These are phyloP conservation scores for Chaenocephalus aceratus DNA, from an alignment of 2,113 vertebrate species.

Conservation along the genomic window DNA sequence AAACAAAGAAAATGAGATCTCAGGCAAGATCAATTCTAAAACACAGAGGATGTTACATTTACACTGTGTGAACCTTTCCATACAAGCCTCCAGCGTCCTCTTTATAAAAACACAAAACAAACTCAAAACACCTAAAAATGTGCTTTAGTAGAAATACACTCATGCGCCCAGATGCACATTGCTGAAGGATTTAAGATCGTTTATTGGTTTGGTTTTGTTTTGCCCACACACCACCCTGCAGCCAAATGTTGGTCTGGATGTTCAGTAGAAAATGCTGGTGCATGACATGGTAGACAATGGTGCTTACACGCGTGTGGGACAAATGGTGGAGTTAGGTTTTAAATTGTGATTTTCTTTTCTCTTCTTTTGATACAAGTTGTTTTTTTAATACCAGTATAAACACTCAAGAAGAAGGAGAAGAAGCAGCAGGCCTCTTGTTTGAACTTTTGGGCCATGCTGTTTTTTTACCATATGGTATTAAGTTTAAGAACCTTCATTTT, in stretches of 20 bases:
- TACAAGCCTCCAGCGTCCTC: background rate
- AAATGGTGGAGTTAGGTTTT: slow-evolving; percentile 3
- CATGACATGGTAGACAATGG: slow-evolving; percentile 26
- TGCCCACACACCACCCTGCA: slow-evolving; percentile 7
- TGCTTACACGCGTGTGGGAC: background rate
- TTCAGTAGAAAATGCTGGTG: slow-evolving; percentile 24
- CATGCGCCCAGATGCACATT: slow-evolving; percentile 2
- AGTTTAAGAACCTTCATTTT: background rate
- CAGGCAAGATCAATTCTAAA: slow-evolving; percentile 7
- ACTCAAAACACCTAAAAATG: background rate
- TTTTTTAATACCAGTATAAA: background rate
- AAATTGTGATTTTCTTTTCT: background rate
- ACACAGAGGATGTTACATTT: slow-evolving; percentile 1
- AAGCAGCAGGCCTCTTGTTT: background rate
- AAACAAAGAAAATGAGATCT: slow-evolving; percentile 14
- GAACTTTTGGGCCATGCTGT: background rate
- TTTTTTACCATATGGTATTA: slow-evolving; percentile 4
- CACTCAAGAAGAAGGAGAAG: background rate
- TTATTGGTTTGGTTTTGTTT: slow-evolving; percentile 10
- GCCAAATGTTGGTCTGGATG: slow-evolving; percentile 12
- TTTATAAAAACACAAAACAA: slow-evolving; percentile 8
- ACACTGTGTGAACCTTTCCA: background rate
- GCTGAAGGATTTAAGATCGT: slow-evolving; percentile 2
- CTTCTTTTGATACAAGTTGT: background rate
- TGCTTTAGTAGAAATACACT: background rate